phyloP scores from a whole-genome alignment of 2,888 invertebrate genomes.

The Drosophila borborema region DNA sequence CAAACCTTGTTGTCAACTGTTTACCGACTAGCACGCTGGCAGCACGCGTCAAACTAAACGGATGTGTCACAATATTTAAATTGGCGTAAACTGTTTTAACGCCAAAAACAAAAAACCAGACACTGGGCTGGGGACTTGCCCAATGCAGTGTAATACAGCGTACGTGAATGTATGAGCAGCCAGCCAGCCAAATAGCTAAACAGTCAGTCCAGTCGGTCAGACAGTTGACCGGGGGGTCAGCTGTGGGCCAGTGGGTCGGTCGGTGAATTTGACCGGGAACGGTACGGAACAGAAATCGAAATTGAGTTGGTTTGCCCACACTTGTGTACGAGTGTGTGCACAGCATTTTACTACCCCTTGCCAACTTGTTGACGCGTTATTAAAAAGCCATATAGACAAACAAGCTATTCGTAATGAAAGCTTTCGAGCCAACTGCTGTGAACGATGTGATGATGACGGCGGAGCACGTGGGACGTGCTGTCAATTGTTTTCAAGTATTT shows the following conservation, averaged over 20 bases:
- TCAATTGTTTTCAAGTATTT: constrained; percentile 69
- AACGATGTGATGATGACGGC: constrained; percentile 17
- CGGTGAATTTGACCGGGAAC: constrained; percentile 40
- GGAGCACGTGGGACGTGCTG: constrained; percentile 38
- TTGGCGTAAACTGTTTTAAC: constrained; percentile 81
- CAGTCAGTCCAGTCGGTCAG: background rate
- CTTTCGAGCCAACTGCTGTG: constrained; percentile 38
- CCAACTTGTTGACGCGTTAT: constrained; percentile 65
- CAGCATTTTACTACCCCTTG: constrained; percentile 69
- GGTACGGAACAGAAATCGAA: constrained; percentile 36
- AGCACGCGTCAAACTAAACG: constrained; percentile 63
- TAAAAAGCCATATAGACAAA: constrained; percentile 77
- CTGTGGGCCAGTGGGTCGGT: constrained; percentile 39
- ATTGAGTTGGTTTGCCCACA: constrained; percentile 45
- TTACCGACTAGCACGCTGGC: constrained; percentile 33
- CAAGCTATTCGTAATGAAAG: constrained; percentile 55
- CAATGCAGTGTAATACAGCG: constrained; percentile 17
- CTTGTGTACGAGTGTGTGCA: constrained; percentile 34
- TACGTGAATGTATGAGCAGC: constrained; percentile 37
- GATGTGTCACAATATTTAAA: constrained; percentile 73
- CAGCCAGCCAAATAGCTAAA: background rate
- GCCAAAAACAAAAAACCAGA: constrained; percentile 34
- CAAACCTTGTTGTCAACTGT: constrained; percentile 74
- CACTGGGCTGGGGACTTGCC: constrained; percentile 41
- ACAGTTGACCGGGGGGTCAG: constrained; percentile 46